Evolutionary conservation across 2,113 vertebrate genomes (phyloP).

Genomic region (Pangasianodon gigas): DNA sequence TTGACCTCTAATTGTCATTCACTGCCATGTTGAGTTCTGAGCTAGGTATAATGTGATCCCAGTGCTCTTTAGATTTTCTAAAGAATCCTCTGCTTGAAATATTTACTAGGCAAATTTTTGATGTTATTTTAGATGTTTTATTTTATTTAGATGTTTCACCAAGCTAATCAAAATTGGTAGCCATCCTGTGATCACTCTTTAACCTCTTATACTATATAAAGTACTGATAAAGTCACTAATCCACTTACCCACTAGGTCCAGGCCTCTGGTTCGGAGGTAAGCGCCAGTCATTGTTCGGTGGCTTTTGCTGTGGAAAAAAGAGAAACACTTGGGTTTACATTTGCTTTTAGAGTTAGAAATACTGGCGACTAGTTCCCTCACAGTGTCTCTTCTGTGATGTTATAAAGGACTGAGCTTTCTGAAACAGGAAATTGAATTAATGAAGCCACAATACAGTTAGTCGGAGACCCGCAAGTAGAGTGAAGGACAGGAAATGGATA

Average conservation of each 20-base stretch:
- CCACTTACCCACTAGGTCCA: conserved; percentile 82
- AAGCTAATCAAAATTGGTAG: background rate
- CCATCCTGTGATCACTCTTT: background rate
- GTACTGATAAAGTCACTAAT: background rate
- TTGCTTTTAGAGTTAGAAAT: background rate
- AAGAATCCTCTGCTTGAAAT: background rate
- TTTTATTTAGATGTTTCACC: background rate
- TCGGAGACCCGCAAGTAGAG: background rate
- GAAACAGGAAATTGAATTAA: conserved; percentile 7
- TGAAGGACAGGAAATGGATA: background rate
- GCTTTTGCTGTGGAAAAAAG: conserved; percentile 77
- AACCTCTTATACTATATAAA: background rate
- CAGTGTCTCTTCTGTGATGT: background rate
- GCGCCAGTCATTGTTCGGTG: conserved; percentile 84
- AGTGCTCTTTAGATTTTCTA: background rate
- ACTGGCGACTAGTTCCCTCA: background rate
- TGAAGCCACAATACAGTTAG: conserved; percentile 18
- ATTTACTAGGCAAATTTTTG: background rate
- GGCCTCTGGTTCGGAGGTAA: conserved; percentile 87
- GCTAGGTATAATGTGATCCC: background rate
- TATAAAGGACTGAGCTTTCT: background rate
- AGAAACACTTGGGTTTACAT: background rate
- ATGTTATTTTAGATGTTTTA: too few species aligned
- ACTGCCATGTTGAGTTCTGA: background rate
- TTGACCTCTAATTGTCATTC: background rate